Percentiles rank a stretch among this genome's conserved stretches.
Conservation (phyloP, 2,113 vertebrate species). For the Xenus cinereus region DNA sequence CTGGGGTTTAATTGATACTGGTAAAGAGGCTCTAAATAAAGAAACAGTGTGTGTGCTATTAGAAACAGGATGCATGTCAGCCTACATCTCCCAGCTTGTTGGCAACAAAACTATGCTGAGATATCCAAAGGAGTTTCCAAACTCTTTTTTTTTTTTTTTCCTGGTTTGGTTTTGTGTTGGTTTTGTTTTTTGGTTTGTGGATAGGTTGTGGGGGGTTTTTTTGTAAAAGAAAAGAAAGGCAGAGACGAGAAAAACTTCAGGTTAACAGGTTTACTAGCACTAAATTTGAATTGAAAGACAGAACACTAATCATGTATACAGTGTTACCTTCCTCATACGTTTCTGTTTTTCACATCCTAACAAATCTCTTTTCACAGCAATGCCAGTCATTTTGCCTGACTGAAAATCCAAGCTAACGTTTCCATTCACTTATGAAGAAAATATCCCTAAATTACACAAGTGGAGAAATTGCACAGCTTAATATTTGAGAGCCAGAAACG, state of each 20-base stretch:
- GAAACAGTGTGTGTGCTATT: conserved; percentile 76
- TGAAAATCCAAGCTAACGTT: background rate
- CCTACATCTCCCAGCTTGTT: conserved; percentile 63
- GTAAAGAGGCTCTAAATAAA: conserved; percentile 86
- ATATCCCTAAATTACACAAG: background rate
- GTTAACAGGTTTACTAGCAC: conserved; percentile 38
- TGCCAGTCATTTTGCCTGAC: background rate
- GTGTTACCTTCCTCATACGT: background rate
- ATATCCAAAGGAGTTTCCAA: conserved; percentile 73
- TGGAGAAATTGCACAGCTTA: background rate
- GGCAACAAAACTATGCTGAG: conserved; percentile 62
- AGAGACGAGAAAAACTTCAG: background rate
- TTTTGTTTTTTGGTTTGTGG: background rate
- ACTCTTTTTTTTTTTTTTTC: conserved; percentile 7
- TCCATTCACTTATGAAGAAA: background rate
- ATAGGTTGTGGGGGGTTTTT: background rate
- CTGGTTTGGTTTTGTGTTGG: background rate
- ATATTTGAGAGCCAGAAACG: background rate
- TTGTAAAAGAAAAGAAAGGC: background rate
- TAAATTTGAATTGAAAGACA: background rate
- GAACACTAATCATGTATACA: background rate
- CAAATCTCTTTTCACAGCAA: background rate
- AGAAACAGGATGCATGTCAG: conserved; percentile 71
- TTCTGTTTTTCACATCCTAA: background rate
- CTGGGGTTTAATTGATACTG: conserved; percentile 90